Conservation (phyloP, 2,888 invertebrate genomes). For the Thecocarcelia acutangulata region DNA sequence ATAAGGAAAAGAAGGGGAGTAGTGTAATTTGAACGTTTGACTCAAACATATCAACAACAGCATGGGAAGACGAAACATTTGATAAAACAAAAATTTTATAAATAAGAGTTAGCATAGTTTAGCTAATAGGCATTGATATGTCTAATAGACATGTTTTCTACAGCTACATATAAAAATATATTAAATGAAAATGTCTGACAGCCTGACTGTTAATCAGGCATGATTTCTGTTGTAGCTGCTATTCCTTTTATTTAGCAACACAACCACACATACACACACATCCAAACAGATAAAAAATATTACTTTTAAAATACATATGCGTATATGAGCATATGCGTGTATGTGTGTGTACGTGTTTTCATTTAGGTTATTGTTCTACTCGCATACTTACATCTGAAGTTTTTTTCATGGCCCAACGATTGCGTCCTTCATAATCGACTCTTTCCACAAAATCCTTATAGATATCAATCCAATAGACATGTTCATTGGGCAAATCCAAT, state of each 20-base stretch:
- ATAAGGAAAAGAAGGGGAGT: too few relatives aligned
- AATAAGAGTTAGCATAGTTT: too few relatives aligned
- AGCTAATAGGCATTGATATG: too few relatives aligned
- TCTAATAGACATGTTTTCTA: too few relatives aligned
- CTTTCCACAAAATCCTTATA: conserved; percentile 90
- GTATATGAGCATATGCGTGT: not conserved
- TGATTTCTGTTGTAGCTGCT: not conserved
- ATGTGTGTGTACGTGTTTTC: not conserved
- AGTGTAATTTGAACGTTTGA: too few relatives aligned
- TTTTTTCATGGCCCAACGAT: conserved; percentile 82
- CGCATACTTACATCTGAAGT: conserved; percentile 75
- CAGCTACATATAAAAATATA: not conserved
- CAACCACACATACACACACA: not conserved
- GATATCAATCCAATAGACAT: conserved; percentile 91
- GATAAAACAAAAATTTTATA: too few relatives aligned
- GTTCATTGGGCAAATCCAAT: conserved; percentile 87
- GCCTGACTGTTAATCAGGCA: conserved; percentile 4
- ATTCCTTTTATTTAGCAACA: conserved; percentile 4
- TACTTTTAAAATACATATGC: not conserved
- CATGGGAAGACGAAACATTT: too few relatives aligned
- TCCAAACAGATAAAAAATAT: not conserved
- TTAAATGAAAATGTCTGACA: not conserved
- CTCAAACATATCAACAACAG: too few relatives aligned
- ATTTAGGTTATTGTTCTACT: conserved; percentile 40
- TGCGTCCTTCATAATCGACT: conserved; percentile 88